These are phyloP conservation scores for Pachliopta kotzebuea DNA, from an alignment of 2,888 invertebrate genomes.

Conservation along the genomic window DNA sequence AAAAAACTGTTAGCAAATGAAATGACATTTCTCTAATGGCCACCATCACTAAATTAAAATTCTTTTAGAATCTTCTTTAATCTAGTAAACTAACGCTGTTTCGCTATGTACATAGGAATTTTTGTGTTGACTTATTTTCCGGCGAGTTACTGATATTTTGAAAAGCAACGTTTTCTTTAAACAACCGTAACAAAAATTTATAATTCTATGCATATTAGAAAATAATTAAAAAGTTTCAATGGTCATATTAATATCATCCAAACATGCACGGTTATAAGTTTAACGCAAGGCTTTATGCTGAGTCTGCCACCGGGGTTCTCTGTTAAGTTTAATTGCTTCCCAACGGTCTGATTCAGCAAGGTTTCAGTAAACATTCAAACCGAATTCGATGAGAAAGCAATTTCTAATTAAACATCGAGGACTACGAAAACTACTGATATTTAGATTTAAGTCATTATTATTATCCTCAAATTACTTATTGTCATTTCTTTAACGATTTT, in stretches of 20 bases:
- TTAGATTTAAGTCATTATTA: background rate
- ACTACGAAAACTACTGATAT: background rate
- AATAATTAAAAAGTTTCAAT: background rate
- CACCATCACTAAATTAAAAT: constrained; percentile 21
- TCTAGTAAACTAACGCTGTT: background rate
- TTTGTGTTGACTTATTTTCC: background rate
- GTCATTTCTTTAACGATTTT: background rate
- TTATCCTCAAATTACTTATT: background rate
- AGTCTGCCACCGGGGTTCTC: constrained; percentile 32
- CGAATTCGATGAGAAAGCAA: constrained; percentile 11
- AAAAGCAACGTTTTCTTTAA: too few species aligned
- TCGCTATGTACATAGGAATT: background rate
- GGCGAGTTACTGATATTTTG: background rate
- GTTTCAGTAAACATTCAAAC: constrained; percentile 10
- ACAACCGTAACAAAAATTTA: too few species aligned
- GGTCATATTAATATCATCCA: background rate
- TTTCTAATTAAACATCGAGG: constrained; percentile 18
- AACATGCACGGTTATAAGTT: constrained; percentile 7
- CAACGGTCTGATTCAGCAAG: constrained; percentile 35
- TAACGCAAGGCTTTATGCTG: constrained; percentile 23
- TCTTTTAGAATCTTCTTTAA: background rate
- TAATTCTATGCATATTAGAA: too few species aligned
- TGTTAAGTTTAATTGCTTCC: constrained; percentile 54
- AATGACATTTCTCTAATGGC: constrained; percentile 16
- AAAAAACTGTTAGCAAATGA: constrained; percentile 12